Evolutionary conservation across 2,888 invertebrate species (phyloP), one percentile per base, ranked within the genome.

Genomic region (Monochamus alternatus): DNA sequence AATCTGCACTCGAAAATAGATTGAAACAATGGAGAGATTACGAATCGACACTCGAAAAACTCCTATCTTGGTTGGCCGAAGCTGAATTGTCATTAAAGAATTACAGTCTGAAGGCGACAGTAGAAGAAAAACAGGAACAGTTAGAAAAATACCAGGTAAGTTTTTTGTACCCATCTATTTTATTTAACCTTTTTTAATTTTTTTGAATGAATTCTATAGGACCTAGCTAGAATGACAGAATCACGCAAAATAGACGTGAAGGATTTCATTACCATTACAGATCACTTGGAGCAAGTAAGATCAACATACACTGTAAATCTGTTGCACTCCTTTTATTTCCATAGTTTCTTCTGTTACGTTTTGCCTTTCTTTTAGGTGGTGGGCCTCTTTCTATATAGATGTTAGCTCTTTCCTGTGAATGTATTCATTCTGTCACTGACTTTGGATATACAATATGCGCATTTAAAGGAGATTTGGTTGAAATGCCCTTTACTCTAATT

Each of bases 21-120:
- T 92, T 97, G 79, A 94, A 95, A 81, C 95, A 97, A 88, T 98
- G 98, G 98, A 93, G 93, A 78, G 96, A 97, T 83, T 98, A 97
- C 87, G 98, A 98, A 86, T 92, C 93, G 79, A 94, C 95, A 0
- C 92, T 96, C 83, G 96, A 97, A 82, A 92, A 95, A 60, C 90
- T 98, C 65, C 92, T 96, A 73, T 92, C 92, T 65, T 97, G 97
- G 96, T 89, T 98, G 74, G 93, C 93, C 65, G 97, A 97, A 78
- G 95, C 96, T 0, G 98, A 98, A 89, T 92, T 93, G 83, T 92
- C 93, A 14, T 90, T 98, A 72, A 96, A 97, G 87, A 96, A 96
- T 80, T 97, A 96, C 85, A 92, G 93, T 44, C 92, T 95, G 5
- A 95, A 95, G 86, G 93, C 96, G 62, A 95, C 96, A 0, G 90